Conservation (phyloP, 2,797 vertebrate genomes). For the Rallus crepitans region DNA sequence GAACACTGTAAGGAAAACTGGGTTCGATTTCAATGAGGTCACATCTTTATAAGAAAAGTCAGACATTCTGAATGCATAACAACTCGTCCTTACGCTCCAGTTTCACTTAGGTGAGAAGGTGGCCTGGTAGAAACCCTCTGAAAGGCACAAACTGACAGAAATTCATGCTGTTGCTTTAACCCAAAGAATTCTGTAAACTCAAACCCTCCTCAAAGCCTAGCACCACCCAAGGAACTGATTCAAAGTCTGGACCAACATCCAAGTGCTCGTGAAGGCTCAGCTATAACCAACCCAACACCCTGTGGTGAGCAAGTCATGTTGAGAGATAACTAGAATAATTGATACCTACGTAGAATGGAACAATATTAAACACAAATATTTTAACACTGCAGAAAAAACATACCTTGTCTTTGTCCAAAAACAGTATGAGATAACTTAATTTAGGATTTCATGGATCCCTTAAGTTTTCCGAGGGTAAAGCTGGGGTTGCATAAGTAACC, state of each 20-base stretch:
- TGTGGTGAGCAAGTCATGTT: fast-evolving
- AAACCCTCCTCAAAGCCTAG: not conserved
- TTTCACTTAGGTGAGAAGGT: not conserved
- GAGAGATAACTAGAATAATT: not conserved
- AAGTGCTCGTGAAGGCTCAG: fast-evolving
- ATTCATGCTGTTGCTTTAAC: not conserved
- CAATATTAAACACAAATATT: not conserved
- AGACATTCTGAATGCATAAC: not conserved
- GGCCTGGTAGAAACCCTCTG: not conserved
- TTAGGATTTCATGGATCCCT: not conserved
- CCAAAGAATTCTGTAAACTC: not conserved
- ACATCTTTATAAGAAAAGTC: not conserved
- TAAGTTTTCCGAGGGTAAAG: not conserved
- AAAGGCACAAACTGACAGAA: not conserved
- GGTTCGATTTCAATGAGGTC: not conserved
- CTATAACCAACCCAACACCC: not conserved
- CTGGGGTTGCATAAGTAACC: fast-evolving
- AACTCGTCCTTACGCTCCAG: not conserved
- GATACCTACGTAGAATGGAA: fast-evolving
- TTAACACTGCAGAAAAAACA: not conserved
- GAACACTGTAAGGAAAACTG: not conserved
- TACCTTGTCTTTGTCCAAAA: not conserved
- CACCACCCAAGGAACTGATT: not conserved
- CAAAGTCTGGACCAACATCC: not conserved
- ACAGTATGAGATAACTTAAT: not conserved